Conservation (phyloP, 2,113 vertebrate genomes). For the Sisor rabdophorus region DNA sequence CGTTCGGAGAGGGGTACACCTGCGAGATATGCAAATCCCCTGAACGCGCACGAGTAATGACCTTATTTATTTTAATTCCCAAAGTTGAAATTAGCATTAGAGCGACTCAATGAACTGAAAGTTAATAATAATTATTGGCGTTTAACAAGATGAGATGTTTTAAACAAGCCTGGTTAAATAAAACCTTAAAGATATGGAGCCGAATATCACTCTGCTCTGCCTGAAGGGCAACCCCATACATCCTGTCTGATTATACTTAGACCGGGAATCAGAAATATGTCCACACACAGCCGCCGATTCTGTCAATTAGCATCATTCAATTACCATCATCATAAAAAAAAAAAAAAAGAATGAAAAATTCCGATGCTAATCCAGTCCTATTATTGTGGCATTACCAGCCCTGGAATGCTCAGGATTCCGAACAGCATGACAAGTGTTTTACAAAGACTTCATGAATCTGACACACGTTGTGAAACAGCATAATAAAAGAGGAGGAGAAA, state of each 20-base stretch:
- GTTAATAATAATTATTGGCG: slow-evolving; percentile 69
- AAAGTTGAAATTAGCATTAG: slow-evolving; percentile 73
- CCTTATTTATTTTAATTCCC: slow-evolving; percentile 78
- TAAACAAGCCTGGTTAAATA: slow-evolving; percentile 59
- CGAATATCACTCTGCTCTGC: slow-evolving; percentile 57
- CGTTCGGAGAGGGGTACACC: slow-evolving; percentile 70
- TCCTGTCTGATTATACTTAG: slow-evolving; percentile 68
- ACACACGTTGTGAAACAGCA: slow-evolving; percentile 21
- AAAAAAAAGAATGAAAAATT: slow-evolving; percentile 51
- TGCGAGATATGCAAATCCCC: slow-evolving; percentile 75
- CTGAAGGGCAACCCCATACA: slow-evolving; percentile 68
- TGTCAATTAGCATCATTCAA: slow-evolving; percentile 73
- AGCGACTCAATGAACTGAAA: slow-evolving; percentile 66
- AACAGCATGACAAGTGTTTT: slow-evolving; percentile 41
- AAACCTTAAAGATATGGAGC: slow-evolving; percentile 59
- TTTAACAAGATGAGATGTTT: slow-evolving; percentile 52
- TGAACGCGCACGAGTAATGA: slow-evolving; percentile 64
- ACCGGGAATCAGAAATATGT: slow-evolving; percentile 72
- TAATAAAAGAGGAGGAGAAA: slow-evolving; percentile 27
- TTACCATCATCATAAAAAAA: slow-evolving; percentile 74
- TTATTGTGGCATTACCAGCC: slow-evolving; percentile 66
- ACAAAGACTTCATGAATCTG: slow-evolving; percentile 29
- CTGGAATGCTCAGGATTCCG: slow-evolving; percentile 58
- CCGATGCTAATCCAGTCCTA: slow-evolving; percentile 68
- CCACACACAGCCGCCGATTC: slow-evolving; percentile 65